These are phyloP conservation scores for Sebastes umbrosus DNA, from an alignment of 2,797 vertebrate species.

Conservation along the genomic window DNA sequence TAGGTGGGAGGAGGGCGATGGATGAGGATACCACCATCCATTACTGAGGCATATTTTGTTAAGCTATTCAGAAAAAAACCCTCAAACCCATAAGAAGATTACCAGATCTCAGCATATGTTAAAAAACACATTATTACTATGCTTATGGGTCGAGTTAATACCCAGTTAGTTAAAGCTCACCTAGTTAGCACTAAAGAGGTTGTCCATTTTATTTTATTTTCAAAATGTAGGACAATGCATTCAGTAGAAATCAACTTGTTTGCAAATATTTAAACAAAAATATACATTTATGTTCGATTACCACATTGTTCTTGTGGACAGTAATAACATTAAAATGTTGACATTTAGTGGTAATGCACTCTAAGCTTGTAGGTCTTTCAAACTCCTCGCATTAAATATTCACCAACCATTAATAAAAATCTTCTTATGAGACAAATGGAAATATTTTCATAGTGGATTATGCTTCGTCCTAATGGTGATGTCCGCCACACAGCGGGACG, in stretches of 20 bases:
- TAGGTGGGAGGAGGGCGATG: slow-evolving; percentile 61
- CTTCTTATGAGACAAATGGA: slow-evolving; percentile 83
- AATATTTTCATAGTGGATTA: slow-evolving; percentile 84
- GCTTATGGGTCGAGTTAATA: slow-evolving; percentile 75
- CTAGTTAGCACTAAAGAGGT: slow-evolving; percentile 55
- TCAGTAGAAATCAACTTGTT: background rate
- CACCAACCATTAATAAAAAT: slow-evolving; percentile 84
- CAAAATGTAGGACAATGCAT: background rate
- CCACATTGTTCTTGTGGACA: background rate
- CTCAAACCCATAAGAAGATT: slow-evolving; percentile 81
- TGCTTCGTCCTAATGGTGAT: slow-evolving; percentile 77
- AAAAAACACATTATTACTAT: slow-evolving; percentile 73
- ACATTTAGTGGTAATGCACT: background rate
- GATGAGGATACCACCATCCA: slow-evolving; percentile 69
- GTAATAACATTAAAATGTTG: background rate
- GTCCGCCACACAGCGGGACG: slow-evolving; percentile 56
- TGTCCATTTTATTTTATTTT: slow-evolving; percentile 24
- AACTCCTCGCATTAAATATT: slow-evolving; percentile 66
- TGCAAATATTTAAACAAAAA: background rate
- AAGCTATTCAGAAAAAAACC: slow-evolving; percentile 71
- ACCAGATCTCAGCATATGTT: slow-evolving; percentile 81
- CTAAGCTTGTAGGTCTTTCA: slow-evolving; percentile 20
- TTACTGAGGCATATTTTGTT: slow-evolving; percentile 78
- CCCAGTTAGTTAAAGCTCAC: slow-evolving; percentile 78
- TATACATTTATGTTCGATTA: background rate